phyloP scores from a whole-genome alignment of 2,797 vertebrate species.

The Limnodromus scolopaceus region DNA sequence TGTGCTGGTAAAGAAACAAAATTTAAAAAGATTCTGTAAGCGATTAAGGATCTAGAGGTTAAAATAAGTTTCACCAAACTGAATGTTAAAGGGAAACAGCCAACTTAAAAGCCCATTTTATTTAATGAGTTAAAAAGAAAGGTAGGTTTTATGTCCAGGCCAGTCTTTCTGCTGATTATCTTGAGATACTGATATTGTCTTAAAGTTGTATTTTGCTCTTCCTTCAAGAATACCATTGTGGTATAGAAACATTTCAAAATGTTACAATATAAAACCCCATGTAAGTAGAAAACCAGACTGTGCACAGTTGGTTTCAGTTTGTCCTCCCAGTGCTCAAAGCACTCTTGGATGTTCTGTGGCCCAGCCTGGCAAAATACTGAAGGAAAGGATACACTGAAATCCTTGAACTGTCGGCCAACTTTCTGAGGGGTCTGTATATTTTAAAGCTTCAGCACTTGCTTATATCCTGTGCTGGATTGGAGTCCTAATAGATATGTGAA shows the following conservation, averaged over 20 bases:
- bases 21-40: not conserved
- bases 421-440: not conserved
- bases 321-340: not conserved
- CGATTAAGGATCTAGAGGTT: not conserved
- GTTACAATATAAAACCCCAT: not conserved
- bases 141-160: not conserved
- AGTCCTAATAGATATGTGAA: not conserved
- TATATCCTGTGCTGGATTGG: not conserved
- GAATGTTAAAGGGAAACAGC: not conserved
- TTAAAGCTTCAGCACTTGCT: not conserved
- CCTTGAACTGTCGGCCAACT: not conserved
- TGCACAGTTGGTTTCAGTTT: not conserved
- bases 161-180: not conserved
- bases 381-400: not conserved
- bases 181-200: not conserved
- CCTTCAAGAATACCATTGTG: not conserved
- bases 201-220: not conserved
- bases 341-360: not conserved
- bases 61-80: not conserved
- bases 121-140: not conserved
- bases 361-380: not conserved
- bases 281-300: not conserved
- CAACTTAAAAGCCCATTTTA: not conserved
- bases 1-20: not conserved
- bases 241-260: not conserved